Evolutionary conservation across 2,888 invertebrate species (phyloP).

Genomic region (Diarsia brunnea): DNA sequence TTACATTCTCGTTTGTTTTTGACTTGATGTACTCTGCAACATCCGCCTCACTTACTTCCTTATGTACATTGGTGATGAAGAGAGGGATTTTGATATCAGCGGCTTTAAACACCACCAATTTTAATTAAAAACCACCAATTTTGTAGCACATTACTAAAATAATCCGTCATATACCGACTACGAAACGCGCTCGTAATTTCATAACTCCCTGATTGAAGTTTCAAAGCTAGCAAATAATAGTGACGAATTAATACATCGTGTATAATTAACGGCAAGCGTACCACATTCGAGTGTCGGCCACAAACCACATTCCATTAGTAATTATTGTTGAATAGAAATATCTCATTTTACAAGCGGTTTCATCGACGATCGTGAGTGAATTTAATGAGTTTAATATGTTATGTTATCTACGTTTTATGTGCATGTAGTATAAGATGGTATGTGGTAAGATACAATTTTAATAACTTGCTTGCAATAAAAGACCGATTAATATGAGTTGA

Average conservation of each 20-base stretch:
- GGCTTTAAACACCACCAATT: too few species aligned
- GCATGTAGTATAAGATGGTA: constrained; percentile 2
- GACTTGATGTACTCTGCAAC: too few species aligned
- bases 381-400: constrained; percentile 41
- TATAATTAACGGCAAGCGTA: constrained; percentile 59
- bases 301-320: constrained; percentile 71
- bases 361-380: constrained; percentile 17
- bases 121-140: constrained; percentile 8
- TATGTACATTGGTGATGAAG: too few species aligned
- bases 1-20: too few species aligned
- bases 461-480: not conserved
- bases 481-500: not conserved
- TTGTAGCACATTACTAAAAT: constrained; percentile 17
- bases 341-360: constrained; percentile 61
- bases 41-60: too few species aligned
- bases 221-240: constrained; percentile 49
- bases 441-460: not conserved
- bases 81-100: too few species aligned
- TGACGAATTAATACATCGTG: constrained; percentile 61
- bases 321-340: constrained; percentile 62
- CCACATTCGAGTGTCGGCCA: constrained; percentile 51
- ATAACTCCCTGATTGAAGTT: constrained; percentile 54
- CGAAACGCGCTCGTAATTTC: constrained; percentile 25
- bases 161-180: constrained; percentile 22
- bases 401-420: constrained; percentile 19